These are phyloP conservation scores for Dendroctonus ponderosae DNA, from an alignment of 1,140 invertebrate species.

Conservation along the genomic window DNA sequence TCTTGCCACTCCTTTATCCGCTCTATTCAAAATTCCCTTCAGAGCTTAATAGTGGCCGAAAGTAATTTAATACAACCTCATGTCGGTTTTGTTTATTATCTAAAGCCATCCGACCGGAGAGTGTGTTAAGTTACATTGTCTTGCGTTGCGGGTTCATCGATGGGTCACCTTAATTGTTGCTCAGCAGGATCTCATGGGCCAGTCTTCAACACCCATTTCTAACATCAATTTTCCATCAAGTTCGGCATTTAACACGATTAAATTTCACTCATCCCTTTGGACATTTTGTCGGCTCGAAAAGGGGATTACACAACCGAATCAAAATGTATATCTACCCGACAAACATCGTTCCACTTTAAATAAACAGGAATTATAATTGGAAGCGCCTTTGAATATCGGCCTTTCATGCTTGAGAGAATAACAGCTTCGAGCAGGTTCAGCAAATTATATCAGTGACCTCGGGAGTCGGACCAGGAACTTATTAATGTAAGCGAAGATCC, in stretches of 20 bases:
- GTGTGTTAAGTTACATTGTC: slow-evolving; percentile 20
- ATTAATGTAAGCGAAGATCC: slow-evolving; percentile 7
- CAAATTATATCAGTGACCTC: slow-evolving; percentile 13
- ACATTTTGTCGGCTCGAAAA: not conserved
- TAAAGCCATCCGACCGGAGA: slow-evolving; percentile 14
- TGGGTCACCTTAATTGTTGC: slow-evolving; percentile 2
- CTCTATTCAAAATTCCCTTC: slow-evolving; percentile 24
- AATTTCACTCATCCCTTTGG: no score
- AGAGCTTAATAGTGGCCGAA: slow-evolving; percentile 24
- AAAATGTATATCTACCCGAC: slow-evolving; percentile 6
- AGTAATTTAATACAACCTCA: slow-evolving; percentile 22
- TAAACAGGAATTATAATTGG: slow-evolving; percentile 21
- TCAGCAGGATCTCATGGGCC: not conserved
- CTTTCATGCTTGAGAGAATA: slow-evolving; percentile 17
- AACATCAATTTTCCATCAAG: no score
- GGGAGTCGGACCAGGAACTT: slow-evolving; percentile 6
- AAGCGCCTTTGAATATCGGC: slow-evolving; percentile 20
- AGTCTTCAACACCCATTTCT: no score
- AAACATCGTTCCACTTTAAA: slow-evolving; percentile 17
- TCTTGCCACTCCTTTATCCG: slow-evolving; percentile 23
- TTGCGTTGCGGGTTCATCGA: not conserved
- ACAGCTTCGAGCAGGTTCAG: slow-evolving; percentile 3
- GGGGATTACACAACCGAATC: slow-evolving; percentile 10
- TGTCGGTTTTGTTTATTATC: slow-evolving; percentile 22
- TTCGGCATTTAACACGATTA: no score